Evolutionary conservation across 2,888 invertebrate species (phyloP).

Genomic region (Lithophane socia): DNA sequence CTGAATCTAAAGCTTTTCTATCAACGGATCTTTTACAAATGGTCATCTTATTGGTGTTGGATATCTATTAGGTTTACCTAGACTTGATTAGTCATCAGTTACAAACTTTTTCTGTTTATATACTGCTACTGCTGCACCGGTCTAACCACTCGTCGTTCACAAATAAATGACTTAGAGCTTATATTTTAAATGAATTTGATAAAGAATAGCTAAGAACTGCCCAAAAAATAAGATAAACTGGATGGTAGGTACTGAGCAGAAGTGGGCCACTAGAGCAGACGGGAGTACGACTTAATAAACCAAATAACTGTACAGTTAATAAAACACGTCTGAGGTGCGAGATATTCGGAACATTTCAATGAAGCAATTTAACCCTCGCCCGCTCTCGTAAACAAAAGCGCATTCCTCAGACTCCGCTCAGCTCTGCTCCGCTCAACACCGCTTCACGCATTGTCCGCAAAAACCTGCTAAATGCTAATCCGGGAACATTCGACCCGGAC

Average conservation of each 20-base stretch:
- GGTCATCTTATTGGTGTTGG: no score
- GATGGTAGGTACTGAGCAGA: background rate
- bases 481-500: conserved; percentile 69
- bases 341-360: conserved; percentile 67
- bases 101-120: background rate
- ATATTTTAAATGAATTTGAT: background rate
- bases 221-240: background rate
- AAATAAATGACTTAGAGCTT: background rate
- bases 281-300: conserved; percentile 56
- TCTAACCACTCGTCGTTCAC: no score
- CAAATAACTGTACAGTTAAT: conserved; percentile 60
- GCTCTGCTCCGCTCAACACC: conserved; percentile 53
- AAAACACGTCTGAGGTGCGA: conserved; percentile 50
- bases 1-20: background rate
- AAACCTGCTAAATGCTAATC: conserved; percentile 79
- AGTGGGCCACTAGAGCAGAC: conserved; percentile 32
- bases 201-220: background rate
- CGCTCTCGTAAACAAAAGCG: conserved; percentile 68
- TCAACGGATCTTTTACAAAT: background rate
- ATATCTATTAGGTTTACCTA: background rate
- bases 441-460: conserved; percentile 73
- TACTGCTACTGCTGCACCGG: no score
- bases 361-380: conserved; percentile 68
- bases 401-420: conserved; percentile 64
- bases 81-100: background rate